Base-by-base conservation (phyloP, 2,113 vertebrate species). In the Nycticebus coucang region DNA sequence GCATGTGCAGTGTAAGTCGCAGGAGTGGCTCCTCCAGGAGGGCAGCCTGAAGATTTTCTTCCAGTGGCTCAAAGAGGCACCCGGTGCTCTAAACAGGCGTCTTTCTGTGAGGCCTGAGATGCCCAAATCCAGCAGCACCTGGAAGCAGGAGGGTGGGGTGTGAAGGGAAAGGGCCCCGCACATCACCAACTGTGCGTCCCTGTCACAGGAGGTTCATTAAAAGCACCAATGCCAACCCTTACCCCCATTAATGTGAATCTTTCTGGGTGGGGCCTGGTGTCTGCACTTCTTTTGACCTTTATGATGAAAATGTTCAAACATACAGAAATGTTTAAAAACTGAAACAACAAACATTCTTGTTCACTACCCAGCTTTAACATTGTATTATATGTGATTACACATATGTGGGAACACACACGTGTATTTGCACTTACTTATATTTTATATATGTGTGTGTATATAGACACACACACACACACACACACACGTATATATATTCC, bases 171-270 rank as follows among this genome's bases (percentile, higher is more conserved):
- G 50, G 24, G 59, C 2, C 28, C 45, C 37, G n/a, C 37, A 26
- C 35, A 45, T 24, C 30, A 0, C 64, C 45, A 28, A 8, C 33
- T 80, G 4, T n/a, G 33, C 2, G 8, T 18, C 14, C 30, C 0
- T 11, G 24, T 21, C 50, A n/a, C 26, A 33, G 6, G 24, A 57
- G 21, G 8, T 33, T 55, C 55, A 60, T 81, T n/a, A 18, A 35
- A 60, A 55, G 50, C 30, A 26, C 22, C 8, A 30, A 28, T 13
- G 5, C 41, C 35, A 68, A 14, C 4, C 1, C n/a, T 60, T 17
- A 69, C 12, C 59, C 71, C 26, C 5, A 45, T 4, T 59, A 21
- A 33, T 35, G 35, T 41, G 57, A 71, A 74, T 64, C 64, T 86
- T 53, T 92, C 33, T 74, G 66, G n/a, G 26, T 53, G 13, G 15